phyloP scores from a whole-genome alignment of 2,888 invertebrate species.

The Orthonychiurus folsomi region DNA sequence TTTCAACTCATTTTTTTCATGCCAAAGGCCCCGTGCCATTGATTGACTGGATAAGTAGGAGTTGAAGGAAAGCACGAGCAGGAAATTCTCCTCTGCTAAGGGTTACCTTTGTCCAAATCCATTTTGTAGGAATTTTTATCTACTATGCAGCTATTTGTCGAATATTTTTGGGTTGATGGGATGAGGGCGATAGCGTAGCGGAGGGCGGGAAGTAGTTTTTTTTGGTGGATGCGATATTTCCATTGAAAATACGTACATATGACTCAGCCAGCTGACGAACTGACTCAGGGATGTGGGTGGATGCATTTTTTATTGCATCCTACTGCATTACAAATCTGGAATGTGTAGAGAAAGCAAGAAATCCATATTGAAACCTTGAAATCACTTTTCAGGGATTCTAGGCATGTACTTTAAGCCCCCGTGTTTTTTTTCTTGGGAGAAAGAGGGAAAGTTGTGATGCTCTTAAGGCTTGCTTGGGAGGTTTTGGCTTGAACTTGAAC shows the following conservation, averaged over 20 bases:
- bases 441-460: neutral
- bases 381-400: neutral
- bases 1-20: neutral
- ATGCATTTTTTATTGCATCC: neutral
- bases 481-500: no score
- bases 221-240: neutral
- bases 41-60: neutral
- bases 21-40: neutral
- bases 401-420: neutral
- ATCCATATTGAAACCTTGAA: neutral
- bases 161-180: no score
- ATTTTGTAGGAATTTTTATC: neutral
- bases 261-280: neutral
- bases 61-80: no score
- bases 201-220: no score
- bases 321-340: neutral
- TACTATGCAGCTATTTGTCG: no score
- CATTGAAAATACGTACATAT: neutral
- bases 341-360: neutral
- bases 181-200: no score
- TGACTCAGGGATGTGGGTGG: neutral
- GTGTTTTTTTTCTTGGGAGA: neutral
- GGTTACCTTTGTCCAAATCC: neutral
- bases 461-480: no score
- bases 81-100: no score